Evolutionary conservation across 2,113 vertebrate genomes (phyloP).

Genomic region (Gavialis gangeticus): DNA sequence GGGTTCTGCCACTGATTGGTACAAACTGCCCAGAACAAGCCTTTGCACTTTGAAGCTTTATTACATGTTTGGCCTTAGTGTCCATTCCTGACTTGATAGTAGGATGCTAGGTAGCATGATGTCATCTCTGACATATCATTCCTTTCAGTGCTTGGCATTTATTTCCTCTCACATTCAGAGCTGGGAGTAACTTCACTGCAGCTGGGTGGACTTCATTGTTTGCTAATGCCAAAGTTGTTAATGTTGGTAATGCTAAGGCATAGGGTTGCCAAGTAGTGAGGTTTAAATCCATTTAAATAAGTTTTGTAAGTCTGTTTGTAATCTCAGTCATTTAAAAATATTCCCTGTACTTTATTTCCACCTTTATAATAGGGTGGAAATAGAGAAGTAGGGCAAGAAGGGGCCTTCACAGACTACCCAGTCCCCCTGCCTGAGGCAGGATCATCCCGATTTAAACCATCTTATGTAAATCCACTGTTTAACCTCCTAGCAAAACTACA

Average conservation of each 20-base stretch:
- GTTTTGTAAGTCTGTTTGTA: not conserved
- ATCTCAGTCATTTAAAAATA: not conserved
- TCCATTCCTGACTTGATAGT: not conserved
- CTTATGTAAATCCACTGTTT: too few relatives aligned
- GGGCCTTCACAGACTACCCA: not conserved
- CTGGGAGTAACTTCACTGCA: not conserved
- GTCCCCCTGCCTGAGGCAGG: too few relatives aligned
- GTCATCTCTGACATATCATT: not conserved
- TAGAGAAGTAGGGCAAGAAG: too few relatives aligned
- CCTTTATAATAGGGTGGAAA: not conserved
- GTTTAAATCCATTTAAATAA: not conserved
- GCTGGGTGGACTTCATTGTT: not conserved
- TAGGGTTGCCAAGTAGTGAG: too few relatives aligned
- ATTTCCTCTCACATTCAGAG: not conserved
- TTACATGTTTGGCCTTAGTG: not conserved
- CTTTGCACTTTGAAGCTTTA: not conserved
- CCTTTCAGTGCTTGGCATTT: not conserved
- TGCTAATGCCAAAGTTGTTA: not conserved
- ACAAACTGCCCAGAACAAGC: not conserved
- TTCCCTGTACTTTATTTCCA: not conserved
- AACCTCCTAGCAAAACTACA: too few relatives aligned
- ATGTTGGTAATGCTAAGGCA: not conserved
- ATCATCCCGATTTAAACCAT: too few relatives aligned
- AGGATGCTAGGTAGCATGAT: not conserved
- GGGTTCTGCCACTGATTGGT: not conserved